Evolutionary conservation across 2,888 invertebrate species (phyloP), one percentile per base, ranked within the genome.

Genomic region (Pollenia labialis): DNA sequence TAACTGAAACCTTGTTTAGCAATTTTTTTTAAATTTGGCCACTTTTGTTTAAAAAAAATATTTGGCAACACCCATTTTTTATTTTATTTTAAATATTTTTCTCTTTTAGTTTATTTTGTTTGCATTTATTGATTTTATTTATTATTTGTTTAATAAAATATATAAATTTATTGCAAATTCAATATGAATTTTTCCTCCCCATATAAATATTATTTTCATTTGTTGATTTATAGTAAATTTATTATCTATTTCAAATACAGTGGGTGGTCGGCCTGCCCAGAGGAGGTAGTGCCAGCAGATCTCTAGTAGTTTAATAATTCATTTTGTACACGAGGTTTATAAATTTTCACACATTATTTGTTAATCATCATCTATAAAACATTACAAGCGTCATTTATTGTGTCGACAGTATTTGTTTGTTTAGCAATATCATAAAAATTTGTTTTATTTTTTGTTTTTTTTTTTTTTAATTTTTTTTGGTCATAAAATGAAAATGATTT

Each of bases 331-430:
- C 60, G 50, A 44, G 60, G 68, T 75, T 58, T 66, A 76, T 71
- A 66, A 56, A 81, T 80, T 85, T 72, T 76, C 75, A 85, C 85
- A 81, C 85, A 81, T 85, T 81, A 76, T 81, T 81, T 85, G 71
- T 85, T 81, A 85, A 80, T 81, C 85, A 81, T 80, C 69, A 74
- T 40, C 72, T 66, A 18, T 46, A 72, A 18, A 69, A 44, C 54
- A 52, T 52, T 40, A 32, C 32, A 10, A 74, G 42, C 52, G n/a
- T 54, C 64, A 76, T 54, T 64, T 66, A 46, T 44, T 66, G 16
- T 16, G 16, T 16, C 11, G 46, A 54, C 14, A 23, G 10, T 44
- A 44, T 42, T 71, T 56, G 42, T 71, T 69, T 52, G 14, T 32
- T 32, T 32, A 32, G 32, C 32, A 32, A 32, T 32, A 32, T 32